Evolutionary conservation across 30 jellyfish, hydroid and myxozoan genomes (phyloP).

Genomic region (Turritopsis dohrnii): DNA sequence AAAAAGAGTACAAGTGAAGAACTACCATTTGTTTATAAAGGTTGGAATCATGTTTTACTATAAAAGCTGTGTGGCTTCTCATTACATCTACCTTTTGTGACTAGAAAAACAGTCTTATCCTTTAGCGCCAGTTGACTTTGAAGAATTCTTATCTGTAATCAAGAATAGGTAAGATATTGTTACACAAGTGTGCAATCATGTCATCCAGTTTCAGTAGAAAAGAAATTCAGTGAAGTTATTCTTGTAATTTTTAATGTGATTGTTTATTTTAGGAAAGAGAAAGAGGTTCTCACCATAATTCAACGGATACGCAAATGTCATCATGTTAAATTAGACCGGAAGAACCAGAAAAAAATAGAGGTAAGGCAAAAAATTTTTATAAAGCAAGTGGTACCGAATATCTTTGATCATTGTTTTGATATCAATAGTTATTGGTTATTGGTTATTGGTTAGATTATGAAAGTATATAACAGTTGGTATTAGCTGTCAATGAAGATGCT

Average conservation of each 20-base stretch:
- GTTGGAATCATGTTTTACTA: constrained; percentile 12
- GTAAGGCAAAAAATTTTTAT: constrained; percentile 5
- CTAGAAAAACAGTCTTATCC: not conserved
- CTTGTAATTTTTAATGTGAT: too few relatives aligned
- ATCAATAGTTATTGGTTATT: too few relatives aligned
- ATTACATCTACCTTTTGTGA: too few relatives aligned
- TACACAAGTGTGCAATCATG: too few relatives aligned
- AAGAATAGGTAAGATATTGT: not conserved
- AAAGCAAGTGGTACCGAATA: not conserved
- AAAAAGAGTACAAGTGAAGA: constrained; percentile 6
- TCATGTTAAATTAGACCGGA: constrained; percentile 50
- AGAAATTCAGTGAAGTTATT: too few relatives aligned
- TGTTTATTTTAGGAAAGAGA: constrained; percentile 25
- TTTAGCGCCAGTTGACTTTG: not conserved
- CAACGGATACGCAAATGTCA: constrained; percentile 69
- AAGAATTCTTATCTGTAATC: not conserved
- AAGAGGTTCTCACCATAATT: constrained; percentile 8
- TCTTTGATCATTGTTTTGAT: too few relatives aligned
- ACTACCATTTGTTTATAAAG: constrained; percentile 52
- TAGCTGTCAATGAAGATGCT: too few relatives aligned
- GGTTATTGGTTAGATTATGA: too few relatives aligned
- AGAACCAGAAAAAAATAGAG: constrained; percentile 58
- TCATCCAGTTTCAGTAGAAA: too few relatives aligned
- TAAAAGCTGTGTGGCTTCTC: not conserved
- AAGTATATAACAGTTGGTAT: too few relatives aligned